Evolutionary conservation across 1,140 invertebrate genomes (phyloP).

Genomic region (Drosophila teissieri): DNA sequence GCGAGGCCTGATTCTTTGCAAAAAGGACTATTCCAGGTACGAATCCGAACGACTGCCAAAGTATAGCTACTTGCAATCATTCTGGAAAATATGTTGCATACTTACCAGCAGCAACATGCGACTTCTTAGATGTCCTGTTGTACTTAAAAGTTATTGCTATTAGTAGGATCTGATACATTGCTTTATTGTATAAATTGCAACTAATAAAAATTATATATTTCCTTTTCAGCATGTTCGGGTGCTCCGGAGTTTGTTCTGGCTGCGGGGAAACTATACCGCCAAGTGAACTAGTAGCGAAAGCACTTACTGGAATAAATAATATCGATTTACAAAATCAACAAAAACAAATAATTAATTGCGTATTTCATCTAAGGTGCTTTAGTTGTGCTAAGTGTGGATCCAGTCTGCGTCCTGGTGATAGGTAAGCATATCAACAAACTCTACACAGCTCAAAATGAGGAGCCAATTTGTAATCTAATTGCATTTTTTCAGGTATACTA

Average conservation of each 20-base stretch:
- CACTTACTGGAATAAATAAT: conserved; percentile 85
- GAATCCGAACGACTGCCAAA: neutral
- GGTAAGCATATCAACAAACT: conserved; percentile 84
- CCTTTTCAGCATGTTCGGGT: conserved; percentile 94
- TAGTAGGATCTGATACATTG: too few relatives aligned
- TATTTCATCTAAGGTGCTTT: conserved; percentile 98
- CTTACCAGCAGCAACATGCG: too few relatives aligned
- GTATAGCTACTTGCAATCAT: too few relatives aligned
- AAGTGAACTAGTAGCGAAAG: conserved; percentile 95
- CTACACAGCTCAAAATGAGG: neutral
- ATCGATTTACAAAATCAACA: conserved; percentile 84
- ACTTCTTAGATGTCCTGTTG: too few relatives aligned
- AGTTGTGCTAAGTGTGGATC: conserved; percentile 95
- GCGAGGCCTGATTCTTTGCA: conserved; percentile 96
- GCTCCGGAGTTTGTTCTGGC: conserved; percentile 92
- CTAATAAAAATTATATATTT: conserved; percentile 32
- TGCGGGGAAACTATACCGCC: conserved; percentile 96
- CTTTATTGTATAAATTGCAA: too few relatives aligned
- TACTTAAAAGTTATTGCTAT: too few relatives aligned
- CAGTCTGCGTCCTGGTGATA: conserved; percentile 94
- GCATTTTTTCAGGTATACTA: conserved; percentile 89
- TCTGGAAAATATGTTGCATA: too few relatives aligned
- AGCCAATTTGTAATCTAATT: neutral
- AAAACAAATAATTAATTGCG: conserved; percentile 85
- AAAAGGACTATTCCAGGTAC: conserved; percentile 96